A percentile compares a stretch with the other conserved stretches of the same genome.
Evolutionary conservation across 2,888 invertebrate species (phyloP).

Genomic region (Thereva unica): DNA sequence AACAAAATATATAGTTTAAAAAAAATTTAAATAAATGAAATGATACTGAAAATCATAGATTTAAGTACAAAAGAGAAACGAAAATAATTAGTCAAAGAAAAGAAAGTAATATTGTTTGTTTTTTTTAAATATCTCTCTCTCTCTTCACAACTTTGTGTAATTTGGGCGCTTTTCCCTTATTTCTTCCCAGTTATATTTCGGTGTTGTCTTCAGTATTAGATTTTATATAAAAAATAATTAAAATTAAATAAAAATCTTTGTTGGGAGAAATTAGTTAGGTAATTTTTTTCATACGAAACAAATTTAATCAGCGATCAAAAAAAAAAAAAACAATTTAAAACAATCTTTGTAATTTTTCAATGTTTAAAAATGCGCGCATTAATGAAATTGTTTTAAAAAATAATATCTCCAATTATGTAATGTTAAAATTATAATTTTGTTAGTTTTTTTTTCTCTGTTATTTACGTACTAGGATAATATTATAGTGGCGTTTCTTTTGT

Average conservation of each 20-base stretch:
- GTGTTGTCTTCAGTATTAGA: too few relatives aligned
- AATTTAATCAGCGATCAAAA: too few relatives aligned
- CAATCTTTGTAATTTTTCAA: too few relatives aligned
- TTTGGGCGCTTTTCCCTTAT: too few relatives aligned
- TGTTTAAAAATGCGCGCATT: too few relatives aligned
- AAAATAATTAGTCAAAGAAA: slow-evolving; percentile 10
- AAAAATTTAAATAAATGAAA: slow-evolving; percentile 18
- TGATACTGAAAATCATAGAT: slow-evolving; percentile 16
- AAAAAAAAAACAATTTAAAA: too few relatives aligned
- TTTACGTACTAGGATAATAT: slow-evolving; percentile 25
- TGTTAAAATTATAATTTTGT: slow-evolving; percentile 20
- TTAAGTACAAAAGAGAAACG: slow-evolving; percentile 27
- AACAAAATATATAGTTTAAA: slow-evolving; percentile 1
- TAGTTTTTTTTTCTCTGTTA: slow-evolving; percentile 32
- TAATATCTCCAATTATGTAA: slow-evolving; percentile 2
- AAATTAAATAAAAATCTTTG: too few relatives aligned
- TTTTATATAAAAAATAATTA: too few relatives aligned
- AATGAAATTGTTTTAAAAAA: too few relatives aligned
- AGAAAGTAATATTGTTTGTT: slow-evolving; percentile 27
- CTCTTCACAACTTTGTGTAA: not conserved
- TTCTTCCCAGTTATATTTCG: too few relatives aligned
- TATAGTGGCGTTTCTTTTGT: slow-evolving; percentile 40
- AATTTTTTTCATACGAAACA: too few relatives aligned
- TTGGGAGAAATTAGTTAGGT: too few relatives aligned
- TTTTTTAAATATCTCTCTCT: slow-evolving; percentile 21